phyloP scores from a whole-genome alignment of 2,797 vertebrate genomes.

The Silurus lanzhouensis region DNA sequence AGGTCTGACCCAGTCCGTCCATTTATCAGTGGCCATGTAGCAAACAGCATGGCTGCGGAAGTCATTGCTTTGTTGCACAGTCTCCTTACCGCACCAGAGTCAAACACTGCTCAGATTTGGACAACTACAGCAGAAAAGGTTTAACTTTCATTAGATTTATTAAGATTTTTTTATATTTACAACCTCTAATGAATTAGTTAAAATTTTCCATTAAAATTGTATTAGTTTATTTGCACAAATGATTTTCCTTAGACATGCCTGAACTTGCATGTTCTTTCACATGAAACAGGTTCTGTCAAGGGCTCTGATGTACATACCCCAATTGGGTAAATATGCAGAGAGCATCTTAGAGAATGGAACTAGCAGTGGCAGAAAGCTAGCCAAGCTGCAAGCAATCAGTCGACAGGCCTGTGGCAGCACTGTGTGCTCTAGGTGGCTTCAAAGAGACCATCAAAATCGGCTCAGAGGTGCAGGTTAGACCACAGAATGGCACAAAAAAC shows the following conservation, averaged over 20 bases:
- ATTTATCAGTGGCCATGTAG: slow-evolving; percentile 97
- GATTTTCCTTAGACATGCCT: background rate
- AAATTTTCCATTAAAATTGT: background rate
- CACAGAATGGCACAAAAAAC: background rate
- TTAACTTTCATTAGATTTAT: background rate
- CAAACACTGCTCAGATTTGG: slow-evolving; percentile 98
- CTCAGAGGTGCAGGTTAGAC: slow-evolving; percentile 94
- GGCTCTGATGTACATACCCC: slow-evolving; percentile 97
- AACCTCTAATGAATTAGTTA: no score
- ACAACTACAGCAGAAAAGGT: slow-evolving; percentile 97
- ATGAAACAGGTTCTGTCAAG: slow-evolving; percentile 85
- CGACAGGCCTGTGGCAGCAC: slow-evolving; percentile 94
- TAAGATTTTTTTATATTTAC: background rate
- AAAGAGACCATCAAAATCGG: slow-evolving; percentile 99
- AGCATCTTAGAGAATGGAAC: slow-evolving; percentile 95
- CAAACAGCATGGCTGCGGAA: slow-evolving; percentile 99
- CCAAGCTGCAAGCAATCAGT: slow-evolving; percentile 92
- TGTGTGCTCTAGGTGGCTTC: slow-evolving; percentile 97
- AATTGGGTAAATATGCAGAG: slow-evolving; percentile 94
- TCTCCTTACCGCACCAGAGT: slow-evolving; percentile 94
- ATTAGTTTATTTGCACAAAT: background rate
- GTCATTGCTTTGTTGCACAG: slow-evolving; percentile 96
- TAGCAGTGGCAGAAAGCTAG: slow-evolving; percentile 91
- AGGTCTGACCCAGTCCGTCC: slow-evolving; percentile 95
- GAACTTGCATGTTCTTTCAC: background rate